Conservation (phyloP, 2,888 invertebrate genomes). For the Phortica okadai region DNA sequence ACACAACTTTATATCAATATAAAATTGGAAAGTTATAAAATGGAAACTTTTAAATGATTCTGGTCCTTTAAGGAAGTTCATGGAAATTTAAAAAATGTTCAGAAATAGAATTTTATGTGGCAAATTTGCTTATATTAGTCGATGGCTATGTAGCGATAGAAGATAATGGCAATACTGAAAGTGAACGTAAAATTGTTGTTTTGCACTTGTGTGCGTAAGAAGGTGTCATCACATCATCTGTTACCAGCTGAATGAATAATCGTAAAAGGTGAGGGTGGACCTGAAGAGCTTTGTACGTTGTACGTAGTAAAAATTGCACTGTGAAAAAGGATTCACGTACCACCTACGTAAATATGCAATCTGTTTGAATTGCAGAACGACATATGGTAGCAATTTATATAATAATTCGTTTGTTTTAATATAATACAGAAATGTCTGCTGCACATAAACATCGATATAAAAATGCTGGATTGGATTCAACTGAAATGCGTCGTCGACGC, state of each 20-base stretch:
- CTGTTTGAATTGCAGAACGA: no score
- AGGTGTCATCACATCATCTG: constrained; percentile 11
- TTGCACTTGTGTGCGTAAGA: constrained; percentile 32
- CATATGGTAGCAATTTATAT: not conserved
- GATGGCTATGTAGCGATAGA: no score
- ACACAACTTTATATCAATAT: no score
- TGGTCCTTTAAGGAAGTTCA: no score
- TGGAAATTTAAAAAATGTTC: no score
- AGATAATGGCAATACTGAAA: not conserved
- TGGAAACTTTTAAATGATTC: no score
- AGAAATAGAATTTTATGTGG: no score
- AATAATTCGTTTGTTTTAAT: not conserved
- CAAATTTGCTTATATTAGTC: no score
- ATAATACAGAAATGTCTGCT: constrained; percentile 81
- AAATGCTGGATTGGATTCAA: constrained; percentile 93
- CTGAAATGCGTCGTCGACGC: constrained; percentile 92
- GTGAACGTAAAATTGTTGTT: constrained; percentile 35
- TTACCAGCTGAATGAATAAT: constrained; percentile 20
- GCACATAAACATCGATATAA: constrained; percentile 95
- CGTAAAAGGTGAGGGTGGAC: not conserved
- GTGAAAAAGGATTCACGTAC: not conserved
- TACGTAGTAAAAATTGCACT: not conserved
- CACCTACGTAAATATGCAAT: not conserved
- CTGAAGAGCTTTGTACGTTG: not conserved
- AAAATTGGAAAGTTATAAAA: no score